Conservation (phyloP, 2,888 invertebrate species). For the Trilocha varians region DNA sequence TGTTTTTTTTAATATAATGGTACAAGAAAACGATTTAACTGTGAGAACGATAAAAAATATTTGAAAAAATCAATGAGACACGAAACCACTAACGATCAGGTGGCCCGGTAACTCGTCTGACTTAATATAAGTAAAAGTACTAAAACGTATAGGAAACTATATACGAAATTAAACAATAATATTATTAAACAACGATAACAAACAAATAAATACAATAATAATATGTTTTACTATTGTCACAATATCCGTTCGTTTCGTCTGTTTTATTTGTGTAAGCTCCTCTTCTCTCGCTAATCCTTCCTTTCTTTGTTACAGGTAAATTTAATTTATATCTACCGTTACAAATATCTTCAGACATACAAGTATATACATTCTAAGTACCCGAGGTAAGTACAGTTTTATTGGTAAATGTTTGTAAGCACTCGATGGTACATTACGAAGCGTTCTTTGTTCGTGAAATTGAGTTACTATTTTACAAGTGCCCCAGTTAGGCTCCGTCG, state of each 20-base stretch:
- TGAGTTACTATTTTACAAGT: not conserved
- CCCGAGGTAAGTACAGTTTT: not conserved
- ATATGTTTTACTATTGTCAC: not conserved
- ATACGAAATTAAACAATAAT: too few species aligned
- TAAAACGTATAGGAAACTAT: too few species aligned
- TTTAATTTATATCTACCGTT: constrained; percentile 1
- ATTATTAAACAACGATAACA: too few species aligned
- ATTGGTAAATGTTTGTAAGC: not conserved
- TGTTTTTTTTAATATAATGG: too few species aligned
- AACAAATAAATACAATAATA: constrained; percentile 4
- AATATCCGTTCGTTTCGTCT: constrained; percentile 1
- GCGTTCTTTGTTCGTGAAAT: not conserved
- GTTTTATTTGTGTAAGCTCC: not conserved
- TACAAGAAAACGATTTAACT: too few species aligned
- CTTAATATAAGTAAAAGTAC: too few species aligned
- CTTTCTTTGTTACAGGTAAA: constrained; percentile 22
- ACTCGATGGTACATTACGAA: not conserved
- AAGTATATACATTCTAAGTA: constrained; percentile 1
- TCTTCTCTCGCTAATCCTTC: constrained; percentile 4
- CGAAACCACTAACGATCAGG: too few species aligned
- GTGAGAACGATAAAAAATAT: too few species aligned
- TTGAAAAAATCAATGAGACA: too few species aligned
- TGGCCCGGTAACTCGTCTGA: too few species aligned
- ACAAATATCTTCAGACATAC: not conserved
- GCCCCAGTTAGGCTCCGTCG: not conserved